Evolutionary conservation across 2,113 vertebrate genomes (phyloP).

Genomic region (Todiramphus chloris): DNA sequence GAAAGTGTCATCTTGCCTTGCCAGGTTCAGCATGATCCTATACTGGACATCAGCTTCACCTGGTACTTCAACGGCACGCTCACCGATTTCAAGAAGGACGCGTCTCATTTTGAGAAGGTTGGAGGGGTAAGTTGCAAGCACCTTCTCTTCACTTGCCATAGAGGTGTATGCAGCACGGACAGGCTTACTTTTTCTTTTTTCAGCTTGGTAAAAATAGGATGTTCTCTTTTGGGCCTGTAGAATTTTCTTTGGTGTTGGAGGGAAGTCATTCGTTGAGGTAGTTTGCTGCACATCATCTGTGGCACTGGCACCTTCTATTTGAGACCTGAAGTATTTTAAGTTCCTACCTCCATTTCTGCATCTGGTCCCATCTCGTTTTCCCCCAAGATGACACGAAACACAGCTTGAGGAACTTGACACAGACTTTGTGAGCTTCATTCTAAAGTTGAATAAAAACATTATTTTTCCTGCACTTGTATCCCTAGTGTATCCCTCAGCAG

Average conservation of each 20-base stretch:
- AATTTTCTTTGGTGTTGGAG: background rate
- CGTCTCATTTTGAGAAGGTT: slow-evolving; percentile 90
- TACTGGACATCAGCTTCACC: slow-evolving; percentile 87
- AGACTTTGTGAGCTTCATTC: background rate
- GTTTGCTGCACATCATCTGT: background rate
- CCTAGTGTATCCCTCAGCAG: background rate
- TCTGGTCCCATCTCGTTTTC: background rate
- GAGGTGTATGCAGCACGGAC: background rate
- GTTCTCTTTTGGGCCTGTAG: background rate
- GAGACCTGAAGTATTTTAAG: background rate
- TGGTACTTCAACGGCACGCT: slow-evolving; percentile 93
- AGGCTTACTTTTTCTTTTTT: background rate
- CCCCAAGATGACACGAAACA: background rate
- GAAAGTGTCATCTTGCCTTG: slow-evolving; percentile 93
- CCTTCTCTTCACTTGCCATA: background rate
- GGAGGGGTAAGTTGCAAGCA: slow-evolving; percentile 86
- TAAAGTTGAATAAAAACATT: background rate
- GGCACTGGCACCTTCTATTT: background rate
- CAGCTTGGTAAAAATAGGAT: background rate
- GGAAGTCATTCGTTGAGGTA: background rate
- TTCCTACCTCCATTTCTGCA: background rate
- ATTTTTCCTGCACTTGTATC: background rate
- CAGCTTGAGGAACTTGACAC: background rate
- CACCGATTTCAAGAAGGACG: slow-evolving; percentile 85
- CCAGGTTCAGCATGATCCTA: slow-evolving; percentile 89